phyloP scores from a whole-genome alignment of 2,113 vertebrate species.

The Meles meles region DNA sequence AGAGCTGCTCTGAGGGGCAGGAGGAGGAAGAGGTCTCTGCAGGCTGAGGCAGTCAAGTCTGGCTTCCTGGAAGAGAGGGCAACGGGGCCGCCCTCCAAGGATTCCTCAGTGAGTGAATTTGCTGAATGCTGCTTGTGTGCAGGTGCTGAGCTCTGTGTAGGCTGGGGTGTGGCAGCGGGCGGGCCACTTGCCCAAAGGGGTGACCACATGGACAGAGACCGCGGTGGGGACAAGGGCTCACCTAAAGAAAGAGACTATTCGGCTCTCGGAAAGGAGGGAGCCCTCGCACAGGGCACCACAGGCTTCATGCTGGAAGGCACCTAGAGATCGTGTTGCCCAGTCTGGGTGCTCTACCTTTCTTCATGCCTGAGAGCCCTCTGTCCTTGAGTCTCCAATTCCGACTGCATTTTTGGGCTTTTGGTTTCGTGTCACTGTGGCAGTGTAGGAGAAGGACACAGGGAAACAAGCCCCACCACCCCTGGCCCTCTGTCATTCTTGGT shows the following conservation, averaged over 20 bases:
- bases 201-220: not conserved
- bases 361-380: not conserved
- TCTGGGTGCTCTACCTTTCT: not conserved
- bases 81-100: not conserved
- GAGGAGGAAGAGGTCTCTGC: not conserved
- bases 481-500: not conserved
- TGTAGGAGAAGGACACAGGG: not conserved
- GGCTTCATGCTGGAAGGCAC: not conserved
- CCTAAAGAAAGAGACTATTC: not conserved
- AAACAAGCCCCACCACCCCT: not conserved
- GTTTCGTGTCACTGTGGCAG: not conserved
- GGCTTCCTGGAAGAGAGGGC: not conserved
- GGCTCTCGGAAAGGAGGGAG: not conserved
- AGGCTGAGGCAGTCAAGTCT: not conserved
- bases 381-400: not conserved
- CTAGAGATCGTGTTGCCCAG: too few relatives aligned
- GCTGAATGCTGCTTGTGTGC: not conserved
- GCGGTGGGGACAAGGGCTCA: not conserved
- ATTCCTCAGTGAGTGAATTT: not conserved
- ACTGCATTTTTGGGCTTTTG: not conserved
- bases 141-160: too few relatives aligned
- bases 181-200: accelerated
- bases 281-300: accelerated
- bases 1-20: not conserved
- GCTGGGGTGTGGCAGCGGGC: too few relatives aligned